Conservation (phyloP, 2,113 vertebrate species). For the Motacilla alba region DNA sequence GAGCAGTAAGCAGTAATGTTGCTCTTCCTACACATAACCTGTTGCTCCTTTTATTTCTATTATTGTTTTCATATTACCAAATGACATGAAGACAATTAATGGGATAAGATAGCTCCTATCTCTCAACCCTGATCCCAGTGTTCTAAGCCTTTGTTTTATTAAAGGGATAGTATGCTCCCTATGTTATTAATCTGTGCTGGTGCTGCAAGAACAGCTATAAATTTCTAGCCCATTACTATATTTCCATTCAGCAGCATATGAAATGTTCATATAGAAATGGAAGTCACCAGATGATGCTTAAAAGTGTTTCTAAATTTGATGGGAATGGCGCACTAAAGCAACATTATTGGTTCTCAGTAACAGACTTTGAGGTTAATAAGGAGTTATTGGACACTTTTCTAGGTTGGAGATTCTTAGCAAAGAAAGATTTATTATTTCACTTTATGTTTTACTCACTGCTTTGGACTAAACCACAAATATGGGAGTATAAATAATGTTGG, state of each 20-base stretch:
- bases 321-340: not conserved
- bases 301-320: not conserved
- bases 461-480: not conserved
- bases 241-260: not conserved
- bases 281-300: not conserved
- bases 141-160: not conserved
- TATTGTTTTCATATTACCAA: not conserved
- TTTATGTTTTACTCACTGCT: not conserved
- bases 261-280: not conserved
- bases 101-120: not conserved
- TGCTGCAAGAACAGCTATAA: not conserved
- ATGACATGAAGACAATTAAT: not conserved
- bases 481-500: not conserved
- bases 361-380: not conserved
- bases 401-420: not conserved
- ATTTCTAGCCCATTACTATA: not conserved
- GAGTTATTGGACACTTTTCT: not conserved
- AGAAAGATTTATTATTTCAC: not conserved
- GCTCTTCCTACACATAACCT: not conserved
- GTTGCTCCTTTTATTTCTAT: not conserved
- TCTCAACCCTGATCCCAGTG: not conserved
- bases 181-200: not conserved
- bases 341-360: not conserved
- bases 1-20: not conserved
- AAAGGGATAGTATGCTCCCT: not conserved